Percentiles rank a stretch among this genome's conserved stretches.
Evolutionary conservation across 2,888 invertebrate species (phyloP).

Genomic region (Calameuta filiformis): DNA sequence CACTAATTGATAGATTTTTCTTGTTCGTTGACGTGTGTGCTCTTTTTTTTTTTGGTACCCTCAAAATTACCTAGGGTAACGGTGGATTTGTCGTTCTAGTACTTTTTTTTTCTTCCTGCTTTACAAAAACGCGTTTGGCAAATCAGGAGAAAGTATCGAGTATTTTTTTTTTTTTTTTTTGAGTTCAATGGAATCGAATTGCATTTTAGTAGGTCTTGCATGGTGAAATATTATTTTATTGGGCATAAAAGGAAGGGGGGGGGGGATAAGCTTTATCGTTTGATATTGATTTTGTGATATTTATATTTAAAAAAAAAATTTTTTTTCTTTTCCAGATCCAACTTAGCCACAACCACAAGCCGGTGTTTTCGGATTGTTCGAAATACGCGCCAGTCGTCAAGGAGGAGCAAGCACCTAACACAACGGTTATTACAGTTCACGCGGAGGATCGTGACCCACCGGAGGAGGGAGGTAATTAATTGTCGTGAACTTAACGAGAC

Average conservation of each 20-base stretch:
- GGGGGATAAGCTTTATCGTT: too few relatives aligned
- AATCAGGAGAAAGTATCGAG: too few relatives aligned
- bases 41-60: background rate
- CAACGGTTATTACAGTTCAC: slow-evolving; percentile 80
- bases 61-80: background rate
- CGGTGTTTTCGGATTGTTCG: slow-evolving; percentile 86
- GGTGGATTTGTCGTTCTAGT: too few relatives aligned
- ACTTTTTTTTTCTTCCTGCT: too few relatives aligned
- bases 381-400: slow-evolving; percentile 83
- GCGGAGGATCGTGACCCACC: slow-evolving; percentile 81
- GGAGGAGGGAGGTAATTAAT: slow-evolving; percentile 74
- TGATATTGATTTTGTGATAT: background rate
- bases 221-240: background rate
- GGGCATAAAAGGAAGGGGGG: too few relatives aligned
- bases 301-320: background rate
- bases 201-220: background rate
- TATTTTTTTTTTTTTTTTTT: background rate
- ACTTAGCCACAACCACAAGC: slow-evolving; percentile 81
- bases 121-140: too few relatives aligned
- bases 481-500: background rate
- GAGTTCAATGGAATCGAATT: background rate
- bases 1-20: background rate
- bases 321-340: background rate
- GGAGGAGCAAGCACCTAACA: slow-evolving; percentile 81
- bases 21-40: background rate